Evolutionary conservation across 1,140 invertebrate genomes (phyloP).

Genomic region (Lethocerus indicus): DNA sequence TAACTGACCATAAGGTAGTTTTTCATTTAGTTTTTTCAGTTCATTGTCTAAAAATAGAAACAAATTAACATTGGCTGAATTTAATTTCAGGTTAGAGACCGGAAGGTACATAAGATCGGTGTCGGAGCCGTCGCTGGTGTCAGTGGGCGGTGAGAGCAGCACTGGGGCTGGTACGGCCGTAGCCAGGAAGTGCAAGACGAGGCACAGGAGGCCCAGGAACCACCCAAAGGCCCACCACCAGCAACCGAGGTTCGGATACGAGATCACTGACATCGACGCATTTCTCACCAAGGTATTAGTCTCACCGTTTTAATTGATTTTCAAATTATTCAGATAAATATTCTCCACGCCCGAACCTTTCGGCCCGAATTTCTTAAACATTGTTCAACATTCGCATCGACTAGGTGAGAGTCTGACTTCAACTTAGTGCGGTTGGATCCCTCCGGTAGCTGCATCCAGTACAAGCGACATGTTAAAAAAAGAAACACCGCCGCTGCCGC

Average conservation of each 20-base stretch:
- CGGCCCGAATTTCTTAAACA: too few relatives aligned
- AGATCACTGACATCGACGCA: conserved; percentile 52
- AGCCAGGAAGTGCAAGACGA: conserved; percentile 18
- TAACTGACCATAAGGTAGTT: too few relatives aligned
- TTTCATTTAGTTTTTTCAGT: too few relatives aligned
- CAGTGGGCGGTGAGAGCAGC: conserved; percentile 14
- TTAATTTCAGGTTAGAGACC: background rate
- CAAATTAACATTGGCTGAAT: background rate
- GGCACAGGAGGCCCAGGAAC: conserved; percentile 17
- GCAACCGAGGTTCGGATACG: conserved; percentile 40
- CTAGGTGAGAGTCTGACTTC: too few relatives aligned
- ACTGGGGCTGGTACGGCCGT: conserved; percentile 20
- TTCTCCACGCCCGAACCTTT: too few relatives aligned
- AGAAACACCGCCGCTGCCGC: too few relatives aligned
- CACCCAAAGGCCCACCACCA: conserved; percentile 20
- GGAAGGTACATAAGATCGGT: background rate
- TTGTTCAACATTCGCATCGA: too few relatives aligned
- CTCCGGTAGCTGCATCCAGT: too few relatives aligned
- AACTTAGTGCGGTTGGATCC: too few relatives aligned
- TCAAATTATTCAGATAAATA: too few relatives aligned
- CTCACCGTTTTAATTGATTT: conserved; percentile 6
- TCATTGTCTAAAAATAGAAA: background rate
- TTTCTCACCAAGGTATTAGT: conserved; percentile 45
- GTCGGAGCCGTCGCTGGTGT: background rate
- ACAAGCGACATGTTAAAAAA: too few relatives aligned